These are phyloP conservation scores for Parus major DNA, from an alignment of 2,113 vertebrate genomes.

Conservation along the genomic window DNA sequence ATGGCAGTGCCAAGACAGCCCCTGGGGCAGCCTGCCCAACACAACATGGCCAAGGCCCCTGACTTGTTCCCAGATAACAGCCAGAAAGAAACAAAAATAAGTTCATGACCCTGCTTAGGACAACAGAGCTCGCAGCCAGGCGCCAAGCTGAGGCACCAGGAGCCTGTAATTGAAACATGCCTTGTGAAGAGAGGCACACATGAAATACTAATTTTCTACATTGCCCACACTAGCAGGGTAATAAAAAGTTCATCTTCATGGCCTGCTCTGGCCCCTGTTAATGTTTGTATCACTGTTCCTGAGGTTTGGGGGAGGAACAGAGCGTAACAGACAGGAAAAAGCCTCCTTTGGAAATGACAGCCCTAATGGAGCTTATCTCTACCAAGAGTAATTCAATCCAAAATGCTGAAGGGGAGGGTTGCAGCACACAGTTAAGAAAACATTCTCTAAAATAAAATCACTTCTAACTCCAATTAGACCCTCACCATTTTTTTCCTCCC, in stretches of 20 bases:
- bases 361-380: slow-evolving; percentile 82
- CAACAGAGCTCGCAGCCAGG: slow-evolving; percentile 21
- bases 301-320: slow-evolving; percentile 44
- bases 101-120: slow-evolving; percentile 53
- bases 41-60: not conserved
- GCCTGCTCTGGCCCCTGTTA: slow-evolving; percentile 59
- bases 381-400: slow-evolving; percentile 85
- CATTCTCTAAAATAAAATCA: slow-evolving; percentile 81
- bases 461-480: slow-evolving; percentile 79
- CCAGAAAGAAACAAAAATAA: slow-evolving; percentile 37
- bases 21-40: not conserved
- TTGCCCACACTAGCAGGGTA: slow-evolving; percentile 71
- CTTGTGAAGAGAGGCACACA: slow-evolving; percentile 47
- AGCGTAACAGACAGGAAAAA: slow-evolving; percentile 55
- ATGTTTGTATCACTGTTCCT: slow-evolving; percentile 64
- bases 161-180: slow-evolving; percentile 42
- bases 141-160: slow-evolving; percentile 24
- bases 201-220: slow-evolving; percentile 73
- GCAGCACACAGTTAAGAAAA: slow-evolving; percentile 82
- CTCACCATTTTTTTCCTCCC: not conserved
- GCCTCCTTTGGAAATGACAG: slow-evolving; percentile 77
- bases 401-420: slow-evolving; percentile 72
- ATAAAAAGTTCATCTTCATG: slow-evolving; percentile 69
- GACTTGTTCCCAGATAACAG: slow-evolving; percentile 21
- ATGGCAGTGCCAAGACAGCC: not conserved